Evolutionary conservation across 2,888 invertebrate genomes (phyloP).

Genomic region (Terebella lapidaria): DNA sequence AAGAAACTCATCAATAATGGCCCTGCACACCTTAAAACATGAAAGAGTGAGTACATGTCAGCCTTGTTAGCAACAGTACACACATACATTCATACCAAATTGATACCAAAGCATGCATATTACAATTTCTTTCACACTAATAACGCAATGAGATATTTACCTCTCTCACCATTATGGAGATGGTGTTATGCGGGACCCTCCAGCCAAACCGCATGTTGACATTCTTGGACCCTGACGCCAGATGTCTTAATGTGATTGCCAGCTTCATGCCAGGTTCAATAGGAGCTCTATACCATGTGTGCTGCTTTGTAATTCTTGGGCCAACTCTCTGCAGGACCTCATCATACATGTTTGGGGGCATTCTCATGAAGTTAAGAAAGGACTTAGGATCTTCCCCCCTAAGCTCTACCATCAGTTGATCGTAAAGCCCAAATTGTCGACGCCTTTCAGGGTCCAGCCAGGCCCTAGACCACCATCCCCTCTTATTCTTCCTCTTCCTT

Average conservation of each 20-base stretch:
- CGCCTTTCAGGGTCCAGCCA: no score
- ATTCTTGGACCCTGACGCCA: constrained; percentile 16
- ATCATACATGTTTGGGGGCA: constrained; percentile 26
- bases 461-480: no score
- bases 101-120: no score
- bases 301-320: constrained; percentile 16
- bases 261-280: constrained; percentile 8
- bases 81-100: no score
- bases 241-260: constrained; percentile 6
- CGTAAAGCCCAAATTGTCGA: not conserved
- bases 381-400: constrained; percentile 22
- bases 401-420: not conserved
- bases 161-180: constrained; percentile 21
- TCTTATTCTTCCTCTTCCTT: no score
- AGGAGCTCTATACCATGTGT: constrained; percentile 19
- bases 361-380: constrained; percentile 26
- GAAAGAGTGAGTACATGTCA: no score
- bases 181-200: constrained; percentile 26
- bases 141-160: no score
- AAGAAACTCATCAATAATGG: constrained; percentile 21
- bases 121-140: no score
- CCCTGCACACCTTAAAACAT: constrained; percentile 25
- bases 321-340: constrained; percentile 20
- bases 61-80: no score
- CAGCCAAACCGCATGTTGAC: constrained; percentile 19